Base-by-base conservation (phyloP, 2,797 vertebrate species). In the Hyperoplus immaculatus region DNA sequence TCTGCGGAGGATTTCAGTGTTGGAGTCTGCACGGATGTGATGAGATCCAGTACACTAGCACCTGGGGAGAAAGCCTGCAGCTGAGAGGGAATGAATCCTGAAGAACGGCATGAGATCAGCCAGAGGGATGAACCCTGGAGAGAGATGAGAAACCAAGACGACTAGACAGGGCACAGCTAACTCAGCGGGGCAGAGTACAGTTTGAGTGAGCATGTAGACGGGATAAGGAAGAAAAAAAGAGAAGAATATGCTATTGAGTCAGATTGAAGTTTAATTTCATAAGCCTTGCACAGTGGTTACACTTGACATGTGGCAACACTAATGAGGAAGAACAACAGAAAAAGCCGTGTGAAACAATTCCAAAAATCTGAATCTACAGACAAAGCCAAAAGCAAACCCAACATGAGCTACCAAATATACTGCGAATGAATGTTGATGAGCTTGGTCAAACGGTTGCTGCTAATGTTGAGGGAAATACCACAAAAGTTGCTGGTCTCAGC, bases 41-140 rank as follows among this genome's bases (percentile, higher is more conserved):
- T 77, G 75, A 70, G 69, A 79, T 66, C 75, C 69, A 58, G 69
- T 42, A 29, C 29, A 29, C 29, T 29, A 10, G 55, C 64, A 70
- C 76, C 53, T 78, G 45, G 74, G 65, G 64, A 72, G 69, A 83
- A 29, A 69, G 75, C 56, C 65, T 53, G 69, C 61, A 73, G 55
- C 77, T 88, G 55, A 72, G 75, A 69, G 51, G 0, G 8, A 87
- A 78, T 70, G 53, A 77, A 82, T 83, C 76, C 65, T 72, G 54
- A 58, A 83, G 69, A 85, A 82, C 21, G 0, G 61, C 57, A 77
- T 79, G 75, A 83, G 77, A 83, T 90, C 72, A 78, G 78, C 84
- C 39, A 2, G 67, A 79, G 78, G 76, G 70, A 78, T 74, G 75
- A 90, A 83, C 82, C 85, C 81, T 64, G 75, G 85, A 85, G 86